Evolutionary conservation across 2,113 vertebrate species (phyloP).

Genomic region (Nesoenas mayeri): DNA sequence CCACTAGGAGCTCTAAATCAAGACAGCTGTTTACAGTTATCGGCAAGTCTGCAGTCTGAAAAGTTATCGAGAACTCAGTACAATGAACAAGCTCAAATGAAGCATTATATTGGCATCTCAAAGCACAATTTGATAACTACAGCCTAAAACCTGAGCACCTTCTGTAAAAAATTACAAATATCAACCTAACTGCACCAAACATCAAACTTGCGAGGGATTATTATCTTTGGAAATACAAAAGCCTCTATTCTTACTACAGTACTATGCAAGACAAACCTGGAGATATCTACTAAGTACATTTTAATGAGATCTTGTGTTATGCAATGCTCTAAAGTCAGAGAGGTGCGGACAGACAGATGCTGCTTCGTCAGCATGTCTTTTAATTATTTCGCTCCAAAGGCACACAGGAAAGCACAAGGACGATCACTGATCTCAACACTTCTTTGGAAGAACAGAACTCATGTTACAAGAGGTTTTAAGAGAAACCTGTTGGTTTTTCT

Average conservation of each 20-base stretch:
- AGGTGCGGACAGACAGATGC: not conserved
- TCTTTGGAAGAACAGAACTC: not conserved
- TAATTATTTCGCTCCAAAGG: not conserved
- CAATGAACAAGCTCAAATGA: not conserved
- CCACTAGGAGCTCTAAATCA: not conserved
- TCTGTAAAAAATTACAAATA: not conserved
- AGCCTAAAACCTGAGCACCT: not conserved
- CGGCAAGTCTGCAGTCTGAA: not conserved
- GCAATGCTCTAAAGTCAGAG: not conserved
- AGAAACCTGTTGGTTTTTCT: not conserved
- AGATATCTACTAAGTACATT: not conserved
- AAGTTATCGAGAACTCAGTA: not conserved
- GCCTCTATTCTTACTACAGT: not conserved
- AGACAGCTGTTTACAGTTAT: not conserved
- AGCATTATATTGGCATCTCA: not conserved
- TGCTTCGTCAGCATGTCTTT: not conserved
- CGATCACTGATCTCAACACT: not conserved
- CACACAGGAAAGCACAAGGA: not conserved
- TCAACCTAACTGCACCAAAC: not conserved
- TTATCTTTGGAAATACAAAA: not conserved
- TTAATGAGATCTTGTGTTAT: not conserved
- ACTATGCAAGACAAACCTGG: not conserved
- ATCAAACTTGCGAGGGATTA: not conserved
- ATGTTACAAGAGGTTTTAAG: not conserved
- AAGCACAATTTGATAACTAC: not conserved